phyloP scores from a whole-genome alignment of 2,797 vertebrate species.

The Stomatorhinus walkeri region DNA sequence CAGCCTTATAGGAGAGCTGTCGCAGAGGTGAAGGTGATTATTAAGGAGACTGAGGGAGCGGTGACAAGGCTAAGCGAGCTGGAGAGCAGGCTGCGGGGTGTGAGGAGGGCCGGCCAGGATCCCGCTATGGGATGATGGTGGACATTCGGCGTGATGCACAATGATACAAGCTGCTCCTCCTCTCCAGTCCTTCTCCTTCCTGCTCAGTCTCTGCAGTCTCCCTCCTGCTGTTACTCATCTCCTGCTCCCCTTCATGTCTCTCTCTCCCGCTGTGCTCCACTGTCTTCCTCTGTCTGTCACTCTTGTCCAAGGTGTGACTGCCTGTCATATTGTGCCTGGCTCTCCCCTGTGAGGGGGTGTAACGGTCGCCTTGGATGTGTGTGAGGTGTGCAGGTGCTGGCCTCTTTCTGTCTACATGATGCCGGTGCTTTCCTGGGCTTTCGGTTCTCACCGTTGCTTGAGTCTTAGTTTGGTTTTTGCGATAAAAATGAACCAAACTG shows the following conservation, averaged over 20 bases:
- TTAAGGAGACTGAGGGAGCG: not conserved
- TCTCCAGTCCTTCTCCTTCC: slow-evolving; percentile 1
- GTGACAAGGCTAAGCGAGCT: not conserved
- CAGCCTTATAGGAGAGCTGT: not conserved
- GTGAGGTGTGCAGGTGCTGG: not conserved
- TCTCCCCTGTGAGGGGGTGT: not conserved
- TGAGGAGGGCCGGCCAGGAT: not conserved
- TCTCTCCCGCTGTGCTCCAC: slow-evolving; percentile 11
- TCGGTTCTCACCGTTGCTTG: not conserved
- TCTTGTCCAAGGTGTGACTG: slow-evolving; percentile 14
- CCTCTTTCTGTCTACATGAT: not conserved
- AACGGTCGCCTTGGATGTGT: not conserved
- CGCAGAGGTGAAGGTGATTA: not conserved
- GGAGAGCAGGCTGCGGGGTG: not conserved
- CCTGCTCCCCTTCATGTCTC: not conserved
- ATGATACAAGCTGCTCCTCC: not conserved
- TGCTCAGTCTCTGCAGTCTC: not conserved
- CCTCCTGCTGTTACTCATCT: not conserved
- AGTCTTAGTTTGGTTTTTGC: not conserved
- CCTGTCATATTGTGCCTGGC: slow-evolving; percentile 40
- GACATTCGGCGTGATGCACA: not conserved
- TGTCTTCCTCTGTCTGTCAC: slow-evolving; percentile 19
- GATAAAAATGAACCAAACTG: not conserved
- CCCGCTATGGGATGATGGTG: not conserved
- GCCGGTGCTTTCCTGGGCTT: not conserved